These are phyloP conservation scores for Vidua chalybeata DNA, from an alignment of 2,113 vertebrate species.

Conservation along the genomic window DNA sequence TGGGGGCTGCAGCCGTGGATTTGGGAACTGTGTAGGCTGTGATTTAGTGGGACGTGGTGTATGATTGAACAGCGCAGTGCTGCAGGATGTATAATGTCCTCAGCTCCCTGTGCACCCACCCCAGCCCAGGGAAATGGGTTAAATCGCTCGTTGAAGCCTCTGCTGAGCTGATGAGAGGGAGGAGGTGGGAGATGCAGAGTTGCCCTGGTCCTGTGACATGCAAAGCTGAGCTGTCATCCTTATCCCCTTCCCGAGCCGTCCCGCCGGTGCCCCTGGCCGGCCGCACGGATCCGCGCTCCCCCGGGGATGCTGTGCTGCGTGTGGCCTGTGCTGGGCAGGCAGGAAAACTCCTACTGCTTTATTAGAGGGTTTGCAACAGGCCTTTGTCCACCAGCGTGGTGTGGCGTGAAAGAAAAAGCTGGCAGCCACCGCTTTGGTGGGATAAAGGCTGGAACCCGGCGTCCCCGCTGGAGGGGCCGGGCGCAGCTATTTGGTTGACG, in stretches of 20 bases:
- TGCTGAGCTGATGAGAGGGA: neutral
- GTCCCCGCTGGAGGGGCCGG: neutral
- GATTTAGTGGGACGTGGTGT: neutral
- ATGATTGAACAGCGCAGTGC: neutral
- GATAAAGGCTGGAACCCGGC: neutral
- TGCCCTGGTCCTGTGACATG: rapidly evolving
- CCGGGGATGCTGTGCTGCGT: neutral
- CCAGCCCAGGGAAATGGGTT: neutral
- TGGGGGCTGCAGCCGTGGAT: neutral
- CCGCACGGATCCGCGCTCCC: rapidly evolving
- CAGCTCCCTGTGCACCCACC: neutral
- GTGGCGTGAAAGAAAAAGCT: neutral
- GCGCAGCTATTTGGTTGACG: neutral
- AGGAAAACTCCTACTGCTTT: neutral
- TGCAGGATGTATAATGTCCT: neutral
- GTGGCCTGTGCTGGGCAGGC: rapidly evolving
- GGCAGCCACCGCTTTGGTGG: neutral
- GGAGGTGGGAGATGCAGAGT: neutral
- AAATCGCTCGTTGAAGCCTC: neutral
- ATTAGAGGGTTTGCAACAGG: neutral
- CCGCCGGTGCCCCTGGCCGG: rapidly evolving
- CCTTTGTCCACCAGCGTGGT: neutral
- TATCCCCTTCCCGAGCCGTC: rapidly evolving
- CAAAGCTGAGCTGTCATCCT: neutral
- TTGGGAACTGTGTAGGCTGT: rapidly evolving